Conservation (phyloP, 2,888 invertebrate genomes). For the Lamellibrachia satsuma region DNA sequence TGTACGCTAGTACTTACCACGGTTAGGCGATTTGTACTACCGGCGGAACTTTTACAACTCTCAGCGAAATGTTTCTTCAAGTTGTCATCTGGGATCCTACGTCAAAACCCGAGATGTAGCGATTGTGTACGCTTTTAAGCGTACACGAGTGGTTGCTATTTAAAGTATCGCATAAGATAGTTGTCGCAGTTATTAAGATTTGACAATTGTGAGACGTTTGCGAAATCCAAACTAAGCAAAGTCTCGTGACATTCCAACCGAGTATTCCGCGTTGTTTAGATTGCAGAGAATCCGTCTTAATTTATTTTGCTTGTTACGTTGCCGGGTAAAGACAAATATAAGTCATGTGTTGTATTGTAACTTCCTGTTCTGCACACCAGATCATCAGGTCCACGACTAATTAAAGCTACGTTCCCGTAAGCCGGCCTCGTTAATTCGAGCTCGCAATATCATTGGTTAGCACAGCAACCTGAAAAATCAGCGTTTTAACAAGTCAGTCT, state of each 20-base stretch:
- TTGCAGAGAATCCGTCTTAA: too few species aligned
- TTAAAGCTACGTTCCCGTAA: too few species aligned
- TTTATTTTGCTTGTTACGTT: neutral
- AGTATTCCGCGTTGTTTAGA: too few species aligned
- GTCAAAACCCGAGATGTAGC: too few species aligned
- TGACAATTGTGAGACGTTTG: neutral
- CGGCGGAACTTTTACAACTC: neutral
- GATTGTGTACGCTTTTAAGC: too few species aligned
- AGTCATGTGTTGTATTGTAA: neutral
- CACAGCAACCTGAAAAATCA: too few species aligned
- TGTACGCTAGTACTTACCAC: neutral
- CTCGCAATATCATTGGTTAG: too few species aligned
- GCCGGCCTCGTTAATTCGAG: too few species aligned
- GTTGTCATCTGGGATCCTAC: neutral
- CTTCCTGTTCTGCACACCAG: neutral
- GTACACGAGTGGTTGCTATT: neutral
- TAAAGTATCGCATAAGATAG: neutral
- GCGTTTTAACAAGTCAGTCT: too few species aligned
- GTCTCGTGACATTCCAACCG: neutral
- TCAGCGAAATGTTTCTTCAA: neutral
- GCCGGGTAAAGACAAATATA: neutral
- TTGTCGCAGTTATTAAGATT: neutral
- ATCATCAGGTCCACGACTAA: too few species aligned
- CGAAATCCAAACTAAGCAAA: neutral
- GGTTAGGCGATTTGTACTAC: neutral